Evolutionary conservation across 2,113 vertebrate species (phyloP).

Genomic region (Nyctereutes procyonoides): DNA sequence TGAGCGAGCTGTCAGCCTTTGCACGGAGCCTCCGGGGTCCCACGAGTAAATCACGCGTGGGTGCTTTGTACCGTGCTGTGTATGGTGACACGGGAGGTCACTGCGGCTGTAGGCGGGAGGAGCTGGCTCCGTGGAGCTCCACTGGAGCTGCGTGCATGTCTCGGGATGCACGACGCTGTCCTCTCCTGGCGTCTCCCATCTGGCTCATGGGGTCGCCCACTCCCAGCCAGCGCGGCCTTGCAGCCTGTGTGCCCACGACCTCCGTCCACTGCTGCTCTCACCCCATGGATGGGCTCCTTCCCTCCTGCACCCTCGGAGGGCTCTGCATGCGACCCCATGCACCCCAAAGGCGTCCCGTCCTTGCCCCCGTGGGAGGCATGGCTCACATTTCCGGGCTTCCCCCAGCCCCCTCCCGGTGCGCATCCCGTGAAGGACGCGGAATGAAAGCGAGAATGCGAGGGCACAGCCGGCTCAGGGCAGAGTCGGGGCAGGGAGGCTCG

Average conservation of each 20-base stretch:
- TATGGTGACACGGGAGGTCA: not conserved
- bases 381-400: not conserved
- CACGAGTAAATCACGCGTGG: not conserved
- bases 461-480: accelerated
- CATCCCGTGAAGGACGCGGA: not conserved
- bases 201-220: accelerated
- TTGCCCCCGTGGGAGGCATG: too few species aligned
- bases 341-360: accelerated
- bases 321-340: accelerated
- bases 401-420: not conserved
- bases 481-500: not conserved
- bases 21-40: not conserved
- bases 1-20: not conserved
- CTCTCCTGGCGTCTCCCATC: too few species aligned
- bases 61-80: not conserved
- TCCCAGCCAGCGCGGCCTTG: accelerated
- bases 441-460: not conserved
- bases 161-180: accelerated
- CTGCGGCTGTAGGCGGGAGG: not conserved
- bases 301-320: not conserved
- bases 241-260: accelerated
- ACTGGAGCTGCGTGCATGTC: accelerated
- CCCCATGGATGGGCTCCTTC: accelerated
- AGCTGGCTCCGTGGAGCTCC: accelerated
- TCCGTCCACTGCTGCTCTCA: accelerated